Evolutionary conservation across 2,113 vertebrate genomes (phyloP), one percentile per base, ranked within the genome.

Genomic region (Pandion haliaetus): DNA sequence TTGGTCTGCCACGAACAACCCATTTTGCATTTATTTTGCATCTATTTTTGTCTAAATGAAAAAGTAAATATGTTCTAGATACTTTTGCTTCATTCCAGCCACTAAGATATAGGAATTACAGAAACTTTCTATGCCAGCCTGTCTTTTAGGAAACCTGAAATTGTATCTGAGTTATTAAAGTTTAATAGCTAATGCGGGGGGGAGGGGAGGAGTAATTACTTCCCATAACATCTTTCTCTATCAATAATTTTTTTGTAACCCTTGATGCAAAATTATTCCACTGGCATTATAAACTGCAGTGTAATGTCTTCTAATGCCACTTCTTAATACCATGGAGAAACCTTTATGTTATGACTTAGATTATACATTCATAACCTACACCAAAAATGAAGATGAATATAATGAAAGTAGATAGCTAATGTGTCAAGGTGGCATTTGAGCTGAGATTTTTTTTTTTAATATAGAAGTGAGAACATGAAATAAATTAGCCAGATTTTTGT

Each of bases 181-280:
- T 83, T 90, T 95, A 95, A 92, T 52, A 95, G 63, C 76, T 90
- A 17, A n/a, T 6, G n/a, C 9, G 8, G 40, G 17, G 19, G 15
- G 5, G 5, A 31, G 55, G 25, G 45, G 19, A 65, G 45, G 19
- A 65, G n/a, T 92, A 90, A 88, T 78, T 88, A 88, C 63, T 90
- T 84, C 57, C 52, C 38, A 77, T 92, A 95, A 84, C 88, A 44
- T 67, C 90, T 86, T 94, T 81, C 32, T 83, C 59, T 90, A 83
- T 88, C 80, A 91, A 95, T 72, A 93, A 88, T 90, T 94, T 86
- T 6, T 10, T 86, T 55, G 72, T 93, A 93, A 95, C 69, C 50
- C 55, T 49, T 78, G 76, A 85, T 93, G 65, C 52, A 95, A 80
- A 95, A 92, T 95, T 90, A 94, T 96, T 92, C 90, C 57, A 67